Conservation (phyloP, 2,797 vertebrate genomes). For the Decapterus maruadsi region DNA sequence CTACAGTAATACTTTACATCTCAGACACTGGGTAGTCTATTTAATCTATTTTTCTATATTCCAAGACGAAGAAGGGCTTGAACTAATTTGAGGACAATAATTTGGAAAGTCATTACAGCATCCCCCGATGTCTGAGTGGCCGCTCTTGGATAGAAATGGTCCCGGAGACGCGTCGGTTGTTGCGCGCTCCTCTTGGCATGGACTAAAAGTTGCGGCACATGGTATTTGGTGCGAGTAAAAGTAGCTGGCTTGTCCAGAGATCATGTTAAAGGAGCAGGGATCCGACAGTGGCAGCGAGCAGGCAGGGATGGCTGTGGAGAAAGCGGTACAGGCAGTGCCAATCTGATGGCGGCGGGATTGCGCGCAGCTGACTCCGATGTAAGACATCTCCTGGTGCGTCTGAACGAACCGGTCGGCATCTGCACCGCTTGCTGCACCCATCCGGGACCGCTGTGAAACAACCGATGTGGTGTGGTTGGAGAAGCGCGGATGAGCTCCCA, state of each 20-base stretch:
- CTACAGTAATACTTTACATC: constrained; percentile 10
- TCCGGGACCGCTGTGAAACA: constrained; percentile 73
- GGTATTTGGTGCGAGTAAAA: constrained; percentile 83
- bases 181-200: constrained; percentile 70
- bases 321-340: constrained; percentile 73
- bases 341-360: constrained; percentile 77
- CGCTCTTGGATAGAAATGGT: constrained; percentile 64
- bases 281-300: constrained; percentile 76
- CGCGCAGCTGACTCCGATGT: constrained; percentile 76
- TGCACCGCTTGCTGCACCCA: constrained; percentile 48
- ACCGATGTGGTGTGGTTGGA: constrained; percentile 74
- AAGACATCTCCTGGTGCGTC: constrained; percentile 75
- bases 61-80: constrained; percentile 54
- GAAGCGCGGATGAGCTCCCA: constrained; percentile 64
- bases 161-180: constrained; percentile 59
- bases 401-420: constrained; percentile 73
- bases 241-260: constrained; percentile 83
- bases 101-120: constrained; percentile 72
- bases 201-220: constrained; percentile 60
- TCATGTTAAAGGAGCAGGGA: constrained; percentile 80
- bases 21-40: too few species aligned
- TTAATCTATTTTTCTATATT: constrained; percentile 60
- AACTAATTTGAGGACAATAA: constrained; percentile 70
- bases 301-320: constrained; percentile 75
- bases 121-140: constrained; percentile 68